phyloP scores from a whole-genome alignment of 2,113 vertebrate genomes.

The Martes martes region DNA sequence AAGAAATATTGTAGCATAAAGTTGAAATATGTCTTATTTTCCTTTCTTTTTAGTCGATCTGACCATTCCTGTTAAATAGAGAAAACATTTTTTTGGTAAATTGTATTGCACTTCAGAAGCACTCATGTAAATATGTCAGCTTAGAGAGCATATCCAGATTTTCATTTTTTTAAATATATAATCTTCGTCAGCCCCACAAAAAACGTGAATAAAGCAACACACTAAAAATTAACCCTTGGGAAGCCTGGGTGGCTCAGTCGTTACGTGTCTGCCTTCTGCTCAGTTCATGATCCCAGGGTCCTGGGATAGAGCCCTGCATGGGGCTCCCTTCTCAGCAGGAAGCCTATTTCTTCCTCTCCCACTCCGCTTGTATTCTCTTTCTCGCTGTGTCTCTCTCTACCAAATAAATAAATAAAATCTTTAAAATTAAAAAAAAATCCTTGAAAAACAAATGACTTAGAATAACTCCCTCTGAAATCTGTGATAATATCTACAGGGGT shows the following conservation, averaged over 20 bases:
- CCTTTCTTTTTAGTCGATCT: conserved; percentile 3
- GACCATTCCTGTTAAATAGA: not conserved
- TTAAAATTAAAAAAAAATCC: not conserved
- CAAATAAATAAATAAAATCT: too few relatives aligned
- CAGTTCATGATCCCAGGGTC: too few relatives aligned
- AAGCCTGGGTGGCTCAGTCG: too few relatives aligned
- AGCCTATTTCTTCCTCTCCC: too few relatives aligned
- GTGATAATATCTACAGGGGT: not conserved
- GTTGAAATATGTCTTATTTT: conserved; percentile 13
- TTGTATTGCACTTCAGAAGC: not conserved
- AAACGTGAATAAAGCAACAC: not conserved
- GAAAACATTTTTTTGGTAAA: not conserved
- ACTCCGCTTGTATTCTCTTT: too few relatives aligned
- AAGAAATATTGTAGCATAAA: conserved; percentile 25
- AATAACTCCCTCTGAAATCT: not conserved
- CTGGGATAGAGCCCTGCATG: too few relatives aligned
- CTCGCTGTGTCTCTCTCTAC: too few relatives aligned
- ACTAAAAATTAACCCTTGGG: not conserved
- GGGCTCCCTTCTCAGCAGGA: too few relatives aligned
- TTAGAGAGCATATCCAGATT: not conserved
- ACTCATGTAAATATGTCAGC: not conserved
- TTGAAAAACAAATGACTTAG: not conserved
- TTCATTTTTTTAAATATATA: not conserved
- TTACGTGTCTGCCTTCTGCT: too few relatives aligned
- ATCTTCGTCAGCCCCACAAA: not conserved